A percentile compares a stretch with the other conserved stretches of the same genome.
Evolutionary conservation across 2,888 invertebrate genomes (phyloP).

Genomic region (Agrotis clavis): DNA sequence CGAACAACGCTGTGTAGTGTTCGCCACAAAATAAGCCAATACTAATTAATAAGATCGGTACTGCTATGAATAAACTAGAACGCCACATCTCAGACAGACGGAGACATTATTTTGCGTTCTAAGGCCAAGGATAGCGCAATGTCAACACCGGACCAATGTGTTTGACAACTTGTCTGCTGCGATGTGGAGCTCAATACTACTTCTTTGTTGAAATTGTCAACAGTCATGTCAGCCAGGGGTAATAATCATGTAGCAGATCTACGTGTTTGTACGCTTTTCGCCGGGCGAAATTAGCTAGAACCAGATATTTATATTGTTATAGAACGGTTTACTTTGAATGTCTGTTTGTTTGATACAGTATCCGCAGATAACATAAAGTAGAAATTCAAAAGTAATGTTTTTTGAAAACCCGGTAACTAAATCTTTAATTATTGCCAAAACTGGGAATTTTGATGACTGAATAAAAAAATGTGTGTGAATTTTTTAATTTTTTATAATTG

Average conservation of each 20-base stretch:
- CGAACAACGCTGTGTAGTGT: conserved; percentile 1
- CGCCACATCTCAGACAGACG: neutral
- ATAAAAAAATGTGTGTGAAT: no score
- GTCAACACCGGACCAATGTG: conserved; percentile 1
- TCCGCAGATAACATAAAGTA: neutral
- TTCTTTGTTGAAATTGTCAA: neutral
- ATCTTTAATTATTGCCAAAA: no score
- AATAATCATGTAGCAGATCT: neutral
- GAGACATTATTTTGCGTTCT: conserved; percentile 7
- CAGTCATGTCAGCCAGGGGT: neutral
- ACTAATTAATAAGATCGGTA: conserved; percentile 3
- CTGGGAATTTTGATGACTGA: no score
- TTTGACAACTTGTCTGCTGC: neutral
- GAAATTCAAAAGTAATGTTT: neutral
- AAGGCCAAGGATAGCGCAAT: conserved; percentile 20
- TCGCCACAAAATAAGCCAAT: neutral
- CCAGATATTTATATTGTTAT: neutral
- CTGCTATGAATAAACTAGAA: conserved; percentile 14
- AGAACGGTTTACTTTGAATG: neutral
- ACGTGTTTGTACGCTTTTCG: neutral
- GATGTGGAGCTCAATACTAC: conserved; percentile 1
- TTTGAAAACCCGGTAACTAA: conserved; percentile 4
- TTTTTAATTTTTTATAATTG: no score
- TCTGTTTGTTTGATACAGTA: neutral
- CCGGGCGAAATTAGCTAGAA: no score